Base-by-base conservation (phyloP, 2,888 invertebrate species). In the Podotricha telesiphe region DNA sequence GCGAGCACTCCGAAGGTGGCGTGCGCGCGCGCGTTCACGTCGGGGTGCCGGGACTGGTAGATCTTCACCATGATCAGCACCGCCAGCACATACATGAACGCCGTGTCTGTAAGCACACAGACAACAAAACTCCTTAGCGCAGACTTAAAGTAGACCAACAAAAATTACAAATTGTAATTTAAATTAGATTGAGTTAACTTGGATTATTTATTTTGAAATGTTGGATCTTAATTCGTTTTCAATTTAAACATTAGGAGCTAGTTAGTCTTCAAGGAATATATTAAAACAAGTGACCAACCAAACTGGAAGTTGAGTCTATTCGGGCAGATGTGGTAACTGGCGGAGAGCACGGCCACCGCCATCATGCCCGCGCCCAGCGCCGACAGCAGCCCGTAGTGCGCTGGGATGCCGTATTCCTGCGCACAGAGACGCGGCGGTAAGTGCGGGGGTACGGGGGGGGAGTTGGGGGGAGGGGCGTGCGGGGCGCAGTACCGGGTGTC, bases 11-110 rank as follows among this genome's bases (percentile, higher is more conserved):
- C 95, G 87, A 97, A 96, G 34, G 96, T 95, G 37, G 96, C 95
- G 88, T 97, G 96, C 69, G 97, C 96, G 80, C 96, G 95, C 70
- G 98, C 97, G 87, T 97, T 97, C 79, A 98, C 96, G 88, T 98
- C 98, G 13, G 98, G 97, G 89, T 98, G 98, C 6, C 98, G 94
- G 69, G 95, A 95, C 89, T 98, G 98, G 89, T 98, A 98, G 80
- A 98, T 95, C 93, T 97, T 97, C 74, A 98, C 94, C 95, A 97
- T 97, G 81, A 95, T 95, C 70, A 98, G 91, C 78, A 97, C 96
- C 10, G 97, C 95, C 87, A 98, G 96, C 78, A 98, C 96, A 89
- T 98, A 98, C 98, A 98, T 98, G 86, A 98, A 98, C 79, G 97
- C 96, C 48, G 97, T 97, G 89, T 98, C 98, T 97, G 93, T 34